Base-by-base conservation (phyloP, 2,797 vertebrate species). In the Garrulus glandarius region DNA sequence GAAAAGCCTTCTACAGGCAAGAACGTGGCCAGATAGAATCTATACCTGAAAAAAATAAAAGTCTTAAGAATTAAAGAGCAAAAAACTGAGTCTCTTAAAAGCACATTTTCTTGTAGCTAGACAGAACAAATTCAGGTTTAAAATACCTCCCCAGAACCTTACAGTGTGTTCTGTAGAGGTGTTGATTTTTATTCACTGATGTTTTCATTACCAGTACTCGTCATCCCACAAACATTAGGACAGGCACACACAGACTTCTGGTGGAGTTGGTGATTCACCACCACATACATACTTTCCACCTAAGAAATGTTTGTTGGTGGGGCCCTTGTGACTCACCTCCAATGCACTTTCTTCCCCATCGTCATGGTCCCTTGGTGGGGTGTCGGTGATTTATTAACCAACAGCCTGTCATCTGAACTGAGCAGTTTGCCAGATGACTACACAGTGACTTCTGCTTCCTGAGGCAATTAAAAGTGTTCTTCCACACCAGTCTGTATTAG, bases 221-320 rank as follows among this genome's bases (percentile, higher is more conserved):
- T 84, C 71, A 86, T 67, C 80, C 46, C 61, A 91, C 57, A 95
- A 79, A 50, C 46, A 93, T 49, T 39, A 64, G 84, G 71, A 86
- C 84, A 84, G 55, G 84, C 84, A 84, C 14, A 89, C 50, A 59
- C 39, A 81, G 72, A 88, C 70, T 61, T 88, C 63, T 93, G 90
- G 93, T 87, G 93, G 94, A 88, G 92, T n/a, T 79, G 34, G 76
- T 97, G 95, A 97, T 89, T 96, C 96, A 97, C 39, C 70, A 77
- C 78, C 44, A 46, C 80, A 26, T 72, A 86, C 90, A 93, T 76
- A 87, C 49, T 95, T 96, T 97, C 96, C 95, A 82, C 67, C 43
- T 91, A 80, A 89, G 70, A 94, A 92, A 5, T 12, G 24, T 82
- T 82, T 95, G 92, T 34, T 92, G 92, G 93, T 88, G 88, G 86